A percentile compares a stretch with the other conserved stretches of the same genome.
These are phyloP conservation scores for Drosophila ercepeae DNA, from an alignment of 1,140 invertebrate genomes.

Conservation along the genomic window DNA sequence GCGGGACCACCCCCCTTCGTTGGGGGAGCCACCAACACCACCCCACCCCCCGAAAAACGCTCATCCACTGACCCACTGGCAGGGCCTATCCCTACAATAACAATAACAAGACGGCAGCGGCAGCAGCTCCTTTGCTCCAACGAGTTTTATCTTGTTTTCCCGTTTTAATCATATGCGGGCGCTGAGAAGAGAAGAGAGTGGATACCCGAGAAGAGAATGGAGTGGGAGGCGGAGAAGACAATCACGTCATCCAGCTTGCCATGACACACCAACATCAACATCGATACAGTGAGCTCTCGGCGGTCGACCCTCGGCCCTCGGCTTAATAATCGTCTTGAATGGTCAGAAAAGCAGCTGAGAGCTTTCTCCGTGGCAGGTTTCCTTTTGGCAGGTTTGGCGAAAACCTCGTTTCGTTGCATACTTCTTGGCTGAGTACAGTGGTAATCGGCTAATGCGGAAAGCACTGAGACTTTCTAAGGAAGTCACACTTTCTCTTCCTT, in stretches of 20 bases:
- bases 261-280: constrained; percentile 63
- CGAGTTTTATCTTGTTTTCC: constrained; percentile 81
- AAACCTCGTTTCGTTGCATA: constrained; percentile 9
- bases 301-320: neutral
- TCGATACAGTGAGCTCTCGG: constrained; percentile 45
- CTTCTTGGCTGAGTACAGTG: constrained; percentile 13
- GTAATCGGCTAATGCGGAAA: neutral
- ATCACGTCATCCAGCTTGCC: constrained; percentile 78
- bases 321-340: neutral
- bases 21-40: no score
- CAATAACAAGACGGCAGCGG: constrained; percentile 46
- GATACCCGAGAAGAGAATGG: constrained; percentile 3
- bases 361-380: constrained; percentile 1
- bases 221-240: constrained; percentile 40
- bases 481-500: no score
- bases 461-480: no score
- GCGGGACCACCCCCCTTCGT: no score
- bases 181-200: constrained; percentile 36
- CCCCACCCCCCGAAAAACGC: constrained; percentile 4
- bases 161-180: constrained; percentile 82
- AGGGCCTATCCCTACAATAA: constrained; percentile 48
- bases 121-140: constrained; percentile 67
- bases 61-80: constrained; percentile 13
- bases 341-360: constrained; percentile 1
- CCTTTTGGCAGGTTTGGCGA: neutral